A percentile compares a stretch with the other conserved stretches of the same genome.
Conservation (phyloP, 2,888 invertebrate genomes). For the Dynastes maya region DNA sequence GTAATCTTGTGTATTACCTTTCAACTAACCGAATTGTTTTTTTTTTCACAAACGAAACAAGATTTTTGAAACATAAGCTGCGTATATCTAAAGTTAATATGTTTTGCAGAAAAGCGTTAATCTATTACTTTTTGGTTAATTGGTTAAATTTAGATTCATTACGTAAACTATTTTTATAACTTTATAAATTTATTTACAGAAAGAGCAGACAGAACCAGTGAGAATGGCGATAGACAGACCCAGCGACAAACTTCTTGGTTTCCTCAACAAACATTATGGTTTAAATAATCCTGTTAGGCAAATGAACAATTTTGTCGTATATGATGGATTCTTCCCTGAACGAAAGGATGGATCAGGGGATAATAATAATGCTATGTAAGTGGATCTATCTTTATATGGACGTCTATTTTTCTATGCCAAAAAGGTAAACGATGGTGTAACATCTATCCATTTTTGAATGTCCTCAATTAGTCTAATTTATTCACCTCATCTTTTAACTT, state of each 20-base stretch:
- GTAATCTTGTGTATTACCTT: conserved; percentile 19
- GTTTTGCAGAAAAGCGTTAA: neutral
- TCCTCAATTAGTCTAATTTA: conserved; percentile 38
- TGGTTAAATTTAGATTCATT: too few relatives aligned
- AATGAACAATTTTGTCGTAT: conserved; percentile 91
- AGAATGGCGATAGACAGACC: conserved; percentile 95
- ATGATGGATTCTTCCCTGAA: conserved; percentile 82
- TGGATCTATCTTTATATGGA: neutral
- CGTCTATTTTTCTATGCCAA: too few relatives aligned
- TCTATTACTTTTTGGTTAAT: too few relatives aligned
- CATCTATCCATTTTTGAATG: too few relatives aligned
- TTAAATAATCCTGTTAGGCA: conserved; percentile 80
- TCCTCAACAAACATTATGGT: conserved; percentile 88
- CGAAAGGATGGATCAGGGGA: conserved; percentile 29
- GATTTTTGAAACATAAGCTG: neutral
- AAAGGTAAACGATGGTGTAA: too few relatives aligned
- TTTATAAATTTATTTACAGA: conserved; percentile 71
- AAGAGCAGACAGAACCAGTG: conserved; percentile 78
- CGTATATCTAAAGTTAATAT: neutral
- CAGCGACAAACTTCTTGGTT: conserved; percentile 89
- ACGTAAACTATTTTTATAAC: neutral
- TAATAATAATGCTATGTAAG: conserved; percentile 56
- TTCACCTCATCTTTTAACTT: conserved; percentile 53
- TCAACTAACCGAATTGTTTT: neutral
- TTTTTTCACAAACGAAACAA: neutral